phyloP scores from a whole-genome alignment of 2,797 vertebrate genomes.

The Phoeniculus purpureus region DNA sequence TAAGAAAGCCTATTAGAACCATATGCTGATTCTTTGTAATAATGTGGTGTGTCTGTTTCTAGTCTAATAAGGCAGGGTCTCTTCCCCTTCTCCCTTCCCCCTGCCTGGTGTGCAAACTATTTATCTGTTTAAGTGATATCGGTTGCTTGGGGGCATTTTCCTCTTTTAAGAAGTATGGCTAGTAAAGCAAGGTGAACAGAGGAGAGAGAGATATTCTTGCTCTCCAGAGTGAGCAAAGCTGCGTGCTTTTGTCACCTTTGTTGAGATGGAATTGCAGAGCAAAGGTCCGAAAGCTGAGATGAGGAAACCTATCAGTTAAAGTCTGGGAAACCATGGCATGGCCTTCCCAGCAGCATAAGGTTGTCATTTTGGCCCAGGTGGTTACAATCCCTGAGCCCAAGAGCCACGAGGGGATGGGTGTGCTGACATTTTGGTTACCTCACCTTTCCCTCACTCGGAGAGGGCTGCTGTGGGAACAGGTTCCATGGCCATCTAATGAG shows the following conservation, averaged over 20 bases:
- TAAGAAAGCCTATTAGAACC: slow-evolving; percentile 82
- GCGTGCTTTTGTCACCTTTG: background rate
- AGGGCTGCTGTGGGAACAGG: slow-evolving; percentile 73
- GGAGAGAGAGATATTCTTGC: background rate
- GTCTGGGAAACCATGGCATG: slow-evolving; percentile 18
- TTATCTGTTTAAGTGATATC: slow-evolving; percentile 77
- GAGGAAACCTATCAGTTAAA: slow-evolving; percentile 58
- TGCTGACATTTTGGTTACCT: slow-evolving; percentile 74
- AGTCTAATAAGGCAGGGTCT: slow-evolving; percentile 72
- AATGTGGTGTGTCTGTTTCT: slow-evolving; percentile 77
- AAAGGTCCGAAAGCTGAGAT: slow-evolving; percentile 39
- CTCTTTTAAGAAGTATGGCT: slow-evolving; percentile 45
- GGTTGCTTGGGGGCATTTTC: slow-evolving; percentile 69
- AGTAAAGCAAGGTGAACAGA: slow-evolving; percentile 64
- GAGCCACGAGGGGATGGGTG: slow-evolving; percentile 35
- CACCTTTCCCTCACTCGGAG: slow-evolving; percentile 69
- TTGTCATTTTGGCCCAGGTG: slow-evolving; percentile 79
- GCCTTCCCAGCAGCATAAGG: slow-evolving; percentile 67
- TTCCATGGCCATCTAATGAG: slow-evolving; percentile 76
- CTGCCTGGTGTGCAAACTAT: slow-evolving; percentile 55
- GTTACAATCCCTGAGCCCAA: slow-evolving; percentile 70
- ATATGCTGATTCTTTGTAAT: slow-evolving; percentile 82
- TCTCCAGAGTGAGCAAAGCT: background rate
- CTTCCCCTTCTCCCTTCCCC: slow-evolving; percentile 7
- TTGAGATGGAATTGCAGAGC: slow-evolving; percentile 39